Evolutionary conservation across 2,797 vertebrate species (phyloP).

Genomic region (Hydrophis major): DNA sequence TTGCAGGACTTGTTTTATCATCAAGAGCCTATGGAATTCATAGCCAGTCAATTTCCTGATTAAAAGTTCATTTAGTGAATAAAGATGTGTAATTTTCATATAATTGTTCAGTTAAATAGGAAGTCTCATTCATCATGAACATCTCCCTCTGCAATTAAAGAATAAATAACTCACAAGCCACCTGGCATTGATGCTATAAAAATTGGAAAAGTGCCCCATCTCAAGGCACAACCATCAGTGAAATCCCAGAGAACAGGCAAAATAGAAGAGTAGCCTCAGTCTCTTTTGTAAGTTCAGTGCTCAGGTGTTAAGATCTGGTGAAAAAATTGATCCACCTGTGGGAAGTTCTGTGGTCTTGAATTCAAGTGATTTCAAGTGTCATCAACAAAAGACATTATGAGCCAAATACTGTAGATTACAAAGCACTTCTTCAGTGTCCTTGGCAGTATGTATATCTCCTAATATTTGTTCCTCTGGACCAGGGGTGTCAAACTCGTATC

Average conservation of each 20-base stretch:
- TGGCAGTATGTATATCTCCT: background rate
- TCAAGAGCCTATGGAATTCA: conserved; percentile 3
- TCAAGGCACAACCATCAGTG: background rate
- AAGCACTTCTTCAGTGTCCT: background rate
- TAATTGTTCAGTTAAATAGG: background rate
- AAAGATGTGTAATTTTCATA: conserved; percentile 16
- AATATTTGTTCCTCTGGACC: background rate
- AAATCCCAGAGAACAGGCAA: background rate
- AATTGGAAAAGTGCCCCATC: background rate
- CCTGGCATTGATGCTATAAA: conserved; percentile 4
- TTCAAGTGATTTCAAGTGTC: background rate
- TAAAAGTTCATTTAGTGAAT: conserved; percentile 2
- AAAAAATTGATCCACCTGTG: background rate
- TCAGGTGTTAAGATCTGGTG: background rate
- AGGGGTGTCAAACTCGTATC: too few species aligned
- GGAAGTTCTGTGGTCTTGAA: background rate
- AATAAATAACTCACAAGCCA: conserved; percentile 13
- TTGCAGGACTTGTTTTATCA: background rate
- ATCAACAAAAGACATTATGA: background rate
- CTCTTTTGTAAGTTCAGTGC: too few species aligned
- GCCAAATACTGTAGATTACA: background rate
- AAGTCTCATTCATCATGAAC: background rate
- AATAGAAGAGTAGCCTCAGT: too few species aligned
- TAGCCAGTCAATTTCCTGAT: conserved; percentile 1
- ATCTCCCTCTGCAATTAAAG: conserved; percentile 14